Evolutionary conservation across 2,797 vertebrate species (phyloP).

Genomic region (Arnoldichthys spilopterus): DNA sequence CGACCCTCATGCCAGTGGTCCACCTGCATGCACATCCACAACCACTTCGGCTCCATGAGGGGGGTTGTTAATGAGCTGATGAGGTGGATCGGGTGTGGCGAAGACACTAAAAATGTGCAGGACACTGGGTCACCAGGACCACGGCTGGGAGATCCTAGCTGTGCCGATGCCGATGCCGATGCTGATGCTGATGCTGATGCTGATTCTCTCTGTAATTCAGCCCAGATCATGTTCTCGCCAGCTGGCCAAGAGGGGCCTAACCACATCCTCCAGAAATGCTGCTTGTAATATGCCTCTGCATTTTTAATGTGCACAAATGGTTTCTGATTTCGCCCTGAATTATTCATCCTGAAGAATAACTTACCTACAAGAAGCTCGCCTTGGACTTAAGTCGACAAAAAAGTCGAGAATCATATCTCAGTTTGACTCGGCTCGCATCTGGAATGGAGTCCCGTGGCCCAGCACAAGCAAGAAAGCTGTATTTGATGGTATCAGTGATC

Average conservation of each 20-base stretch:
- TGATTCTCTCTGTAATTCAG: constrained; percentile 9
- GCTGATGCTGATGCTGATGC: constrained; percentile 3
- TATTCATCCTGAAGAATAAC: constrained; percentile 45
- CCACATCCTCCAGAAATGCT: constrained; percentile 52
- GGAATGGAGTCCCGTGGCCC: constrained; percentile 17
- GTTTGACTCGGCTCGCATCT: constrained; percentile 23
- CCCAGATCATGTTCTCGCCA: constrained; percentile 34
- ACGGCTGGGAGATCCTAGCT: background rate
- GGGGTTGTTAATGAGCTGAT: too few species aligned
- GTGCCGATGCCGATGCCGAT: background rate
- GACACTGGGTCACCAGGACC: too few species aligned
- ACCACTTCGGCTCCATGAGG: too few species aligned
- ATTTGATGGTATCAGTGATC: background rate
- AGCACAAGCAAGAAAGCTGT: background rate
- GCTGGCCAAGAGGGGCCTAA: constrained; percentile 16
- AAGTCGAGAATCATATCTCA: constrained; percentile 24
- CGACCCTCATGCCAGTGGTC: too few species aligned
- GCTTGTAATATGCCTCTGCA: constrained; percentile 54
- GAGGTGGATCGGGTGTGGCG: too few species aligned
- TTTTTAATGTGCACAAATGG: constrained; percentile 53
- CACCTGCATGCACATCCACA: too few species aligned
- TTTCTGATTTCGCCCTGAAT: constrained; percentile 54
- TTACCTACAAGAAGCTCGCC: constrained; percentile 32
- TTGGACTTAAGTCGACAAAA: constrained; percentile 23
- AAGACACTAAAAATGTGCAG: too few species aligned